These are phyloP conservation scores for Spondyliosoma cantharus DNA, from an alignment of 2,797 vertebrate genomes.

Conservation along the genomic window DNA sequence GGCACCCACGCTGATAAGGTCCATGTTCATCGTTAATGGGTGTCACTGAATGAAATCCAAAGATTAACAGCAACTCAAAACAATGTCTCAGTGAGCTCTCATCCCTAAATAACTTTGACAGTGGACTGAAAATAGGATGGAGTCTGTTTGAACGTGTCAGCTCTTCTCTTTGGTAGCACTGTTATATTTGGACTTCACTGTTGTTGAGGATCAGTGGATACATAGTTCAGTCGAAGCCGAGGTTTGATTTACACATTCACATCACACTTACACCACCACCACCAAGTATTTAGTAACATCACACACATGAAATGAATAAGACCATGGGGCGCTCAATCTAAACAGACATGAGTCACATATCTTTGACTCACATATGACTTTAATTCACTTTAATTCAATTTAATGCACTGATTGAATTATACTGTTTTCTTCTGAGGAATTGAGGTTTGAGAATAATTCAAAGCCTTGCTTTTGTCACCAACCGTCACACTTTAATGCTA, in stretches of 20 bases:
- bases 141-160: conserved; percentile 37
- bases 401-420: conserved; percentile 2
- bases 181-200: conserved; percentile 46
- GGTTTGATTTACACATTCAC: conserved; percentile 2
- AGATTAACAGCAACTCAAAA: conserved; percentile 50
- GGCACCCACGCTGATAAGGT: conserved; percentile 56
- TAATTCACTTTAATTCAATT: too few relatives aligned
- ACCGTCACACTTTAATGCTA: background rate
- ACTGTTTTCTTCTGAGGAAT: background rate
- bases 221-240: conserved; percentile 5
- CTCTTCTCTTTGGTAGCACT: conserved; percentile 49
- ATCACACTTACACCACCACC: background rate
- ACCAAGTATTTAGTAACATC: background rate
- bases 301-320: conserved; percentile 21
- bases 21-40: conserved; percentile 47
- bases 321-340: conserved; percentile 31
- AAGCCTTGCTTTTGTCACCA: background rate
- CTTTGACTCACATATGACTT: too few relatives aligned
- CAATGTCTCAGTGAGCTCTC: conserved; percentile 37
- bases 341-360: conserved; percentile 38
- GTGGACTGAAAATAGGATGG: conserved; percentile 44
- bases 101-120: conserved; percentile 58
- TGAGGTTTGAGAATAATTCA: background rate
- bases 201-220: conserved; percentile 33
- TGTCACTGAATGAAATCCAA: conserved; percentile 51